Conservation (phyloP, 2,797 vertebrate species). For the Okamejei kenojei region DNA sequence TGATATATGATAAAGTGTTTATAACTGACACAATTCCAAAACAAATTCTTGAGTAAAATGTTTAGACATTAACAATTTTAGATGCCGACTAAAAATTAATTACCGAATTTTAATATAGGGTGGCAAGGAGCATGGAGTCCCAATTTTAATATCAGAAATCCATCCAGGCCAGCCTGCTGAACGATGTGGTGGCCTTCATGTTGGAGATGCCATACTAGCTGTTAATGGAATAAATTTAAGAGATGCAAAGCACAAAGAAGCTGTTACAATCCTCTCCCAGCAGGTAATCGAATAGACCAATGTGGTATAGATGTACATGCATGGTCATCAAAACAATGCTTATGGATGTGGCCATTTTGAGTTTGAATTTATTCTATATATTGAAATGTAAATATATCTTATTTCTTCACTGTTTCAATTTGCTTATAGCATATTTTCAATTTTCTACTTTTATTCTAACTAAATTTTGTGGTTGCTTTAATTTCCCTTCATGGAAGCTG, state of each 20-base stretch:
- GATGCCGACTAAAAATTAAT: background rate
- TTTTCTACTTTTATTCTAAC: background rate
- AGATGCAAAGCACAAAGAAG: conserved; percentile 96
- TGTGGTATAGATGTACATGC: background rate
- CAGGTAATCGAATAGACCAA: conserved; percentile 64
- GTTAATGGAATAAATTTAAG: conserved; percentile 94
- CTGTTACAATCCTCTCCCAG: conserved; percentile 93
- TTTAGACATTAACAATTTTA: background rate
- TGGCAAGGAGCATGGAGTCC: conserved; percentile 94
- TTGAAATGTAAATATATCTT: background rate
- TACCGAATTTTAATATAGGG: conserved; percentile 60
- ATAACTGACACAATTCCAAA: background rate
- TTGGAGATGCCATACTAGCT: conserved; percentile 90
- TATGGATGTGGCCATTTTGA: background rate
- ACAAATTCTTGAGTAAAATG: background rate
- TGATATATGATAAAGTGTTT: background rate
- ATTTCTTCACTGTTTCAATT: background rate
- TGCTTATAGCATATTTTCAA: background rate
- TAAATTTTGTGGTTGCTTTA: background rate
- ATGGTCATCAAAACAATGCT: background rate
- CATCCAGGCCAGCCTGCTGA: conserved; percentile 89
- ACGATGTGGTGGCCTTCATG: conserved; percentile 85
- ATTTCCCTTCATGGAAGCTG: no score
- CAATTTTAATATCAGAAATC: conserved; percentile 96
- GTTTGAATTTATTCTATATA: background rate